Base-by-base conservation (phyloP, 2,113 vertebrate genomes). In the Phaethon lepturus region DNA sequence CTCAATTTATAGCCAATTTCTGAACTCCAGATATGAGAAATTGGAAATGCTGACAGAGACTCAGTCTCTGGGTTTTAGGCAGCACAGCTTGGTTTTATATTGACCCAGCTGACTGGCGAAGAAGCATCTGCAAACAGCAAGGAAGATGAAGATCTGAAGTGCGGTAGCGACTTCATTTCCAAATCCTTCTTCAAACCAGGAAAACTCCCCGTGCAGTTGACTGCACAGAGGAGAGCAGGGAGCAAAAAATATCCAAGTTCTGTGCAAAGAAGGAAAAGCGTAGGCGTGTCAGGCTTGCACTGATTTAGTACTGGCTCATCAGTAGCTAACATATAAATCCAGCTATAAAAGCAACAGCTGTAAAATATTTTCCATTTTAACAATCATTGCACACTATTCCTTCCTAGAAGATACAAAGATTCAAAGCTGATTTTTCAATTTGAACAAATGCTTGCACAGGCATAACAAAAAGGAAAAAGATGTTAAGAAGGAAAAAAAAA, bases 231-330 rank as follows among this genome's bases (percentile, higher is more conserved):
- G 19, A 90, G 23, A 82, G 49, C 1, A 1, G 16, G 35, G 62
- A 95, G 75, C 33, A 95, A 84, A 92, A 95, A 81, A 94, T 77
- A 94, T 20, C 69, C 33, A 60, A 38, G 80, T 60, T 74, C 69
- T 68, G 44, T 78, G 93, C 84, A 68, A 91, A 93, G 76, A 93
- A 91, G 45, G 92, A 81, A 93, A 94, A 90, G 73, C 1, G 40
- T 85, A 63, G 84, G 69, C 1, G 5, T 75, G 52, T 1, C 6
- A 90, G 89, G 56, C 64, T 96, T 87, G 52, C 80, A 56, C 80
- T 56, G 68, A 96, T 94, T 91, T 95, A 91, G 93, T 81, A 82
- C 58, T 49, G 52, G 56, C 69, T 91, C 52, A 72, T 75, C 62
- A 64, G 84, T 10, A 87, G 66, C 77, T 71, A 85, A 52, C 60